A percentile compares a stretch with the other conserved stretches of the same genome.
Conservation (phyloP, 2,888 invertebrate genomes). For the Alcis repandata region DNA sequence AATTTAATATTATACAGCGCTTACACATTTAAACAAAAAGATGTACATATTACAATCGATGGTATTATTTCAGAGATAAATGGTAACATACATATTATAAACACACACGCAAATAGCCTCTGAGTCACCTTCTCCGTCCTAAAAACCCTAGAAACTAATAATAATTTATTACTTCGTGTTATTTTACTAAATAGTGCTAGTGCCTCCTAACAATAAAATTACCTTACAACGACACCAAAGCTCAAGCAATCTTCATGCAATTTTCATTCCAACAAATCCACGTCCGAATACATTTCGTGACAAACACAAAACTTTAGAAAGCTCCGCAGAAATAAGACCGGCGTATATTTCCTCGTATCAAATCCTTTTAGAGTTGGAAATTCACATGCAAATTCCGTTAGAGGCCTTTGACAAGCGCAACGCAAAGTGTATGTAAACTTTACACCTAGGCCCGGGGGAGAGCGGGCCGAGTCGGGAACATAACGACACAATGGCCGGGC, state of each 20-base stretch:
- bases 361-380: conserved; percentile 32
- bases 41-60: too few relatives aligned
- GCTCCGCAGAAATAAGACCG: background rate
- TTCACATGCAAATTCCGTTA: conserved; percentile 38
- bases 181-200: too few relatives aligned
- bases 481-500: background rate
- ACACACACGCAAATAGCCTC: too few relatives aligned
- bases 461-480: background rate
- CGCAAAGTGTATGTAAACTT: conserved; percentile 48
- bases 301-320: background rate
- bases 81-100: too few relatives aligned
- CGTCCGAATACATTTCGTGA: background rate
- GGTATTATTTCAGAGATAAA: too few relatives aligned
- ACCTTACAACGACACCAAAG: background rate
- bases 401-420: conserved; percentile 44
- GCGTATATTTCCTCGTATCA: conserved; percentile 10
- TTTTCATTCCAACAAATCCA: background rate
- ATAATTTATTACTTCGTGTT: too few relatives aligned
- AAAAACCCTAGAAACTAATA: too few relatives aligned
- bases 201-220: too few relatives aligned
- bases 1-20: too few relatives aligned
- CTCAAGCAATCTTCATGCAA: background rate
- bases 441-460: conserved; percentile 13
- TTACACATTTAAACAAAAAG: too few relatives aligned
- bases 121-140: too few relatives aligned